These are phyloP conservation scores for Papilio polyxenes DNA, from an alignment of 1,140 invertebrate genomes.

Conservation along the genomic window DNA sequence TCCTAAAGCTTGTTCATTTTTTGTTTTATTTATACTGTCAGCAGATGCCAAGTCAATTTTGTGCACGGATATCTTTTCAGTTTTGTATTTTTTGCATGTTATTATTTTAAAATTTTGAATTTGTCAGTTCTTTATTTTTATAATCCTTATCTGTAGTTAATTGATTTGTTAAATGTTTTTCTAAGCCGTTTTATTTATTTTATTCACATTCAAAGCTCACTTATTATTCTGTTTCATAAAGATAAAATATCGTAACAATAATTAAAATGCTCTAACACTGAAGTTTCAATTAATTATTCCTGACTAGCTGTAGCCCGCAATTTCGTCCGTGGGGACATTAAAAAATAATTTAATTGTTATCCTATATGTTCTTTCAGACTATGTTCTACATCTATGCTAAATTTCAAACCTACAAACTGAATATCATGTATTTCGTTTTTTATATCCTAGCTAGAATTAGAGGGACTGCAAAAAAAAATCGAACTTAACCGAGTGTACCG, in stretches of 20 bases:
- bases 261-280: not conserved
- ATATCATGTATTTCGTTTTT: not conserved
- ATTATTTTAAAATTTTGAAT: constrained; percentile 21
- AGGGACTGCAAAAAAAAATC: not conserved
- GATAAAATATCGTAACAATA: not conserved
- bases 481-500: not conserved
- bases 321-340: no score
- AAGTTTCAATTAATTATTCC: not conserved
- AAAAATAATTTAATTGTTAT: no score
- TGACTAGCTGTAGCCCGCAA: not conserved
- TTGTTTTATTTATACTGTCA: constrained; percentile 20
- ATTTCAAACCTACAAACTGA: no score
- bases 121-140: not conserved
- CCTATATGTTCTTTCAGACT: no score
- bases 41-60: constrained; percentile 20
- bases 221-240: not conserved
- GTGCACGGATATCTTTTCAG: not conserved
- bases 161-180: not conserved
- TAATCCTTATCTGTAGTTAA: not conserved
- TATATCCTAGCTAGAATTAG: not conserved
- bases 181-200: not conserved
- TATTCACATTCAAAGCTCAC: not conserved
- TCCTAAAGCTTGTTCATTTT: constrained; percentile 1
- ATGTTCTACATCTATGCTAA: no score
- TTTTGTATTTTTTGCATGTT: not conserved